Evolutionary conservation across 2,797 vertebrate genomes (phyloP).

Genomic region (Mormyrus hasselquistii): DNA sequence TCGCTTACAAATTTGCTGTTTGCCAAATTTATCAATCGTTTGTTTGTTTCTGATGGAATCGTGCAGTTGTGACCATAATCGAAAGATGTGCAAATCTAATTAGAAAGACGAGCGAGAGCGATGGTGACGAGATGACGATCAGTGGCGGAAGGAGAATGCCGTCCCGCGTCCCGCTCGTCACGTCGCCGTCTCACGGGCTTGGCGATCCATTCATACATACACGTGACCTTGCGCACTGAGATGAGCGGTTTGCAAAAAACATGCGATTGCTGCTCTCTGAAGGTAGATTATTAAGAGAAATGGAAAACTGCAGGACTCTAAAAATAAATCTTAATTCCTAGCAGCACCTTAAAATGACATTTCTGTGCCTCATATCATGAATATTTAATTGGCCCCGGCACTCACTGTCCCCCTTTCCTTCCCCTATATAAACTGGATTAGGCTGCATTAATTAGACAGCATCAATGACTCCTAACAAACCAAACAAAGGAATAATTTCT

Average conservation of each 20-base stretch:
- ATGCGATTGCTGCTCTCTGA: conserved; percentile 35
- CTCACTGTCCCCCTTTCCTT: conserved; percentile 20
- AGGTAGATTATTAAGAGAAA: conserved; percentile 33
- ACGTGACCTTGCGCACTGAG: not conserved
- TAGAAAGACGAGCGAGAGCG: not conserved
- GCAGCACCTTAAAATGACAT: conserved; percentile 45
- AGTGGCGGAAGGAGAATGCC: not conserved
- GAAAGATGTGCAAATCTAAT: not conserved
- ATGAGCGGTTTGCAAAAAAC: not conserved
- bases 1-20: not conserved
- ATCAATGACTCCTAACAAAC: conserved; percentile 9
- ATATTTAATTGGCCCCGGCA: conserved; percentile 40
- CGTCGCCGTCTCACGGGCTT: not conserved
- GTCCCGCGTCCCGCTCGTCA: not conserved
- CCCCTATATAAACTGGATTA: conserved; percentile 1
- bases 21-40: not conserved
- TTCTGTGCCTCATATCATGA: conserved; percentile 38
- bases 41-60: not conserved
- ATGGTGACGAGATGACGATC: not conserved
- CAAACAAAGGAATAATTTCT: not conserved
- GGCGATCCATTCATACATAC: not conserved
- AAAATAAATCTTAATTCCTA: conserved; percentile 43
- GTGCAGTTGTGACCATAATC: not conserved
- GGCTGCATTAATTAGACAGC: not conserved
- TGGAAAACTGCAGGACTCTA: conserved; percentile 43